phyloP scores from a whole-genome alignment of 2,888 invertebrate genomes.

The Hypolimnas misippus region DNA sequence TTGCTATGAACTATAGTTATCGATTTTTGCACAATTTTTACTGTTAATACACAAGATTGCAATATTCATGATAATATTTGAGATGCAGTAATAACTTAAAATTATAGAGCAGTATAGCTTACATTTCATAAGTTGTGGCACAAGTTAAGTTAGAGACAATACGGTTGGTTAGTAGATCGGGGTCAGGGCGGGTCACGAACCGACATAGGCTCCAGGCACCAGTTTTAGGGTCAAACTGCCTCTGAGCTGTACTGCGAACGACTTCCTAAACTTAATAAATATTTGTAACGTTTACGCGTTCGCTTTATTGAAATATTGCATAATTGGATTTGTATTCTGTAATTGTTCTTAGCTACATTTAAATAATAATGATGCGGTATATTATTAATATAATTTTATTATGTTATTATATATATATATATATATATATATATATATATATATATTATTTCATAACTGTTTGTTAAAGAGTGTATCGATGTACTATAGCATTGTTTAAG shows the following conservation, averaged over 20 bases:
- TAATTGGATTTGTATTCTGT: constrained; percentile 2
- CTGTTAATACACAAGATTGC: too few relatives aligned
- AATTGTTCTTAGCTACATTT: not conserved
- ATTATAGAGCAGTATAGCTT: constrained; percentile 15
- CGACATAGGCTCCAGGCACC: constrained; percentile 51
- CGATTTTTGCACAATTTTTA: too few relatives aligned
- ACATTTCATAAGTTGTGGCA: constrained; percentile 34
- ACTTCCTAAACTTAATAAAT: constrained; percentile 40
- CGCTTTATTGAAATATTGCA: constrained; percentile 21
- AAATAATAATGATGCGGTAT: not conserved
- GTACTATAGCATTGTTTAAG: too few relatives aligned
- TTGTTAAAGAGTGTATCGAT: too few relatives aligned
- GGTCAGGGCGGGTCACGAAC: constrained; percentile 79
- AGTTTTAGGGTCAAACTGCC: constrained; percentile 67
- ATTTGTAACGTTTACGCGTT: constrained; percentile 31
- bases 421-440: too few relatives aligned
- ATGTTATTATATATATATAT: too few relatives aligned
- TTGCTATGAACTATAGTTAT: too few relatives aligned
- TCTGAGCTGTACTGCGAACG: constrained; percentile 45
- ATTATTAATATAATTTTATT: too few relatives aligned
- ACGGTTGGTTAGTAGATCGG: constrained; percentile 75
- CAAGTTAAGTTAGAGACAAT: constrained; percentile 62
- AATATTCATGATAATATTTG: not conserved
- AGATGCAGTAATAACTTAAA: constrained; percentile 1
- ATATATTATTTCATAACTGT: too few relatives aligned